These are phyloP conservation scores for Plotosus lineatus DNA, from an alignment of 2,113 vertebrate genomes.

Conservation along the genomic window DNA sequence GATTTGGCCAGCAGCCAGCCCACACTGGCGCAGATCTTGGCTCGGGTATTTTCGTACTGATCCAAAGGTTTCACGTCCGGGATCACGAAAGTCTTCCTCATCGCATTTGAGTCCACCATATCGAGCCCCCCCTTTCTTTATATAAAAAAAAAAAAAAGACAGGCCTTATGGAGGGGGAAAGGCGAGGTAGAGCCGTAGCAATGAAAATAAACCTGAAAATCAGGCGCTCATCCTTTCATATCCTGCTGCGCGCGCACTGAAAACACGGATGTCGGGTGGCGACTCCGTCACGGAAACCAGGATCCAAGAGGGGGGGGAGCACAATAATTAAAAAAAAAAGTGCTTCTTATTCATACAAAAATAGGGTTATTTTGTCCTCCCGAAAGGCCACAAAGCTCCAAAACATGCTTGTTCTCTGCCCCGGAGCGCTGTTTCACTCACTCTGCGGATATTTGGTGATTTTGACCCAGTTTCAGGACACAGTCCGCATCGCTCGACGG, in stretches of 20 bases:
- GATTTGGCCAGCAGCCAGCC: conserved; percentile 85
- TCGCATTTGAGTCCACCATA: conserved; percentile 84
- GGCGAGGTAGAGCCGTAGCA: conserved; percentile 43
- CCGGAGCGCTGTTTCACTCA: not conserved
- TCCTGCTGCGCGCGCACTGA: conserved; percentile 58
- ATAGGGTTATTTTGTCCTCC: conserved; percentile 35
- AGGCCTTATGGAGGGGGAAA: conserved; percentile 51
- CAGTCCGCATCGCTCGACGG: conserved; percentile 69
- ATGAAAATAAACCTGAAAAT: conserved; percentile 43
- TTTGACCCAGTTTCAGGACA: conserved; percentile 59
- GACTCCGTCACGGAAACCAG: conserved; percentile 60
- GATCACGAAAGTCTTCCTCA: conserved; percentile 85
- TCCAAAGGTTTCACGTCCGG: conserved; percentile 88
- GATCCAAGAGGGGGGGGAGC: conserved; percentile 10
- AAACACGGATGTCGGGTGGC: conserved; percentile 60
- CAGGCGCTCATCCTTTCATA: conserved; percentile 66
- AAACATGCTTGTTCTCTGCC: not conserved
- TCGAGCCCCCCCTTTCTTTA: conserved; percentile 57
- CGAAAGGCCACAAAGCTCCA: not conserved
- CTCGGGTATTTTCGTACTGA: conserved; percentile 83
- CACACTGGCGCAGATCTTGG: conserved; percentile 86
- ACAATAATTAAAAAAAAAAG: conserved; percentile 25
- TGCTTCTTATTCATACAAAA: conserved; percentile 39
- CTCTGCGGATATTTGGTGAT: conserved; percentile 41
- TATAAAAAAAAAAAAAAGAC: conserved; percentile 40